These are phyloP conservation scores for Etheostoma cragini DNA, from an alignment of 2,113 vertebrate genomes.

Conservation along the genomic window DNA sequence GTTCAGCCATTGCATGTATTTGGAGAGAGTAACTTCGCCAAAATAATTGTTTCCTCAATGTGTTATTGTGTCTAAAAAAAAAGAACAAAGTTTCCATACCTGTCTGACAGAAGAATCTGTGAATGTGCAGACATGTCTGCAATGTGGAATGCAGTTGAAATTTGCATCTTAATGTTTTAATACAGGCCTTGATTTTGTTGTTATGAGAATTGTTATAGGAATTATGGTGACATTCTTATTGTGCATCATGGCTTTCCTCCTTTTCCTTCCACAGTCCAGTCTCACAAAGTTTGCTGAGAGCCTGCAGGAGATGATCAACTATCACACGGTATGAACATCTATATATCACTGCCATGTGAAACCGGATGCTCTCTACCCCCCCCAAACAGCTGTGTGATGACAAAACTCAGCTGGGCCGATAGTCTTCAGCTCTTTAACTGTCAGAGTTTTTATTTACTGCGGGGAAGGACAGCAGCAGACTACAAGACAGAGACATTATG, in stretches of 20 bases:
- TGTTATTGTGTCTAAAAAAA: slow-evolving; percentile 36
- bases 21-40: slow-evolving; percentile 37
- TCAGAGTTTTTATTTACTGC: slow-evolving; percentile 41
- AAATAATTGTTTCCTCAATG: slow-evolving; percentile 46
- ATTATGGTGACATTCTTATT: background rate
- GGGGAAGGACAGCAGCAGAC: slow-evolving; percentile 29
- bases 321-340: slow-evolving; percentile 90
- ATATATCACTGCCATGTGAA: slow-evolving; percentile 51
- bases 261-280: slow-evolving; percentile 85
- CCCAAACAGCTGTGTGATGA: slow-evolving; percentile 34
- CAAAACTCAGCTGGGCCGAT: slow-evolving; percentile 40
- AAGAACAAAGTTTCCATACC: slow-evolving; percentile 16
- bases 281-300: slow-evolving; percentile 96
- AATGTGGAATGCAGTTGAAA: background rate
- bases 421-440: slow-evolving; percentile 21
- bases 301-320: slow-evolving; percentile 98
- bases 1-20: slow-evolving; percentile 40
- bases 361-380: slow-evolving; percentile 26
- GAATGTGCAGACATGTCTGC: background rate
- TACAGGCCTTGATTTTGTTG: background rate
- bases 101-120: background rate
- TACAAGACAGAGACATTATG: background rate
- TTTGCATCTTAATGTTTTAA: background rate
- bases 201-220: background rate
- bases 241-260: slow-evolving; percentile 7